Conservation (phyloP, 2,797 vertebrate genomes). For the Falco cherrug region DNA sequence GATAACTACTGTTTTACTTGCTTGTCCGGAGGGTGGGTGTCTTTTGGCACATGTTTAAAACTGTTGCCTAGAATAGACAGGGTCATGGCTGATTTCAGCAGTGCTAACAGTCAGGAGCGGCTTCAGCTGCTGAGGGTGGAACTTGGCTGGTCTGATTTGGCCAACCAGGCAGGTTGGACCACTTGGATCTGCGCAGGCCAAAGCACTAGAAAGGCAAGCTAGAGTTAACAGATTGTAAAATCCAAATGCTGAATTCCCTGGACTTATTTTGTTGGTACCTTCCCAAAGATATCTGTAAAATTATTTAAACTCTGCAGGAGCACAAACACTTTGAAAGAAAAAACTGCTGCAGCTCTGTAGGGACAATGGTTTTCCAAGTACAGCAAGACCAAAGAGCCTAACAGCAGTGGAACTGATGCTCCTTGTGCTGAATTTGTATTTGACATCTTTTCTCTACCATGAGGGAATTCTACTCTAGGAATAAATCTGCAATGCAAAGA, state of each 20-base stretch:
- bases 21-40: not conserved
- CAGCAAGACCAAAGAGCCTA: not conserved
- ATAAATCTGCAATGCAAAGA: not conserved
- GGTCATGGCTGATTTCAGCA: not conserved
- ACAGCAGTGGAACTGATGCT: not conserved
- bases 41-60: not conserved
- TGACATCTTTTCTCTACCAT: not conserved
- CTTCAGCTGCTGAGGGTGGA: not conserved
- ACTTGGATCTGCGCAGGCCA: not conserved
- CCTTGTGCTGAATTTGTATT: not conserved
- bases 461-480: not conserved
- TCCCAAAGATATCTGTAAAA: slow-evolving; percentile 12
- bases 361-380: not conserved
- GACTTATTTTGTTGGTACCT: not conserved
- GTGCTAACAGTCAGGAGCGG: not conserved
- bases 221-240: not conserved
- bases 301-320: not conserved
- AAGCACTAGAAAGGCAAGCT: not conserved
- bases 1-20: not conserved
- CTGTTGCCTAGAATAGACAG: not conserved
- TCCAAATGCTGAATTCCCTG: not conserved
- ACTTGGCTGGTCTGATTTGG: not conserved
- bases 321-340: not conserved
- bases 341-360: not conserved
- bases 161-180: not conserved